Evolutionary conservation across 1,140 invertebrate species (phyloP), one percentile per base, ranked within the genome.

Genomic region (Drosophila fuyamai): DNA sequence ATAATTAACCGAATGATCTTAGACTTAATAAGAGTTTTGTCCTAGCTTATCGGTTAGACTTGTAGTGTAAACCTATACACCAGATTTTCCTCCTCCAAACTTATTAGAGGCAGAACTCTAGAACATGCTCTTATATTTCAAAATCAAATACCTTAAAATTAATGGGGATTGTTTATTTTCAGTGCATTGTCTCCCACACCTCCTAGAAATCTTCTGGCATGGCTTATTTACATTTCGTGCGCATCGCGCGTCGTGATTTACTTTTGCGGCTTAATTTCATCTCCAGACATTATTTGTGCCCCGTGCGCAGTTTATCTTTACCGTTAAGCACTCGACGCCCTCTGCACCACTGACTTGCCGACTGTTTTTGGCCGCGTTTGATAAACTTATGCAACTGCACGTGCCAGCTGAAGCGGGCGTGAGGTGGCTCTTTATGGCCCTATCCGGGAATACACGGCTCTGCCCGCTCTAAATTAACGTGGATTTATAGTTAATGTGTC

Each of bases 201-300:
- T 32, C 1, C 14, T 51, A 5, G 0, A 2, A 14, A 43, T 29
- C 43, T 46, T 32, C 23, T 48, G 32, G 16, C 38, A 41, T 67
- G 55, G 72, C 83, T 88, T 89, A 89, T 89, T 89, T 89, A 89
- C 84, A 89, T 89, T 89, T 89, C 70, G 84, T 83, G 85, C 84
- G 84, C 84, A 89, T 83, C 73, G 76, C 84, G 66, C 76, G 70
- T 51, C 63, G 84, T 89, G 84, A 89, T 89, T 89, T 89, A 89
- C 85, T 89, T 89, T 89, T 90, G 83, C 81, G 84, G 84, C 84
- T 89, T 89, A 89, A 89, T 89, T 90, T 89, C 84, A 89, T 84
- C 77, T 80, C 74, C 85, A 89, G 84, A 84, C 84, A 89, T 89
- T 90, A 89, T 83, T 89, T 84, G 83, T 84, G 76, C 60, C 80